Conservation (phyloP, 2,113 vertebrate species). For the Phoxinus phoxinus region DNA sequence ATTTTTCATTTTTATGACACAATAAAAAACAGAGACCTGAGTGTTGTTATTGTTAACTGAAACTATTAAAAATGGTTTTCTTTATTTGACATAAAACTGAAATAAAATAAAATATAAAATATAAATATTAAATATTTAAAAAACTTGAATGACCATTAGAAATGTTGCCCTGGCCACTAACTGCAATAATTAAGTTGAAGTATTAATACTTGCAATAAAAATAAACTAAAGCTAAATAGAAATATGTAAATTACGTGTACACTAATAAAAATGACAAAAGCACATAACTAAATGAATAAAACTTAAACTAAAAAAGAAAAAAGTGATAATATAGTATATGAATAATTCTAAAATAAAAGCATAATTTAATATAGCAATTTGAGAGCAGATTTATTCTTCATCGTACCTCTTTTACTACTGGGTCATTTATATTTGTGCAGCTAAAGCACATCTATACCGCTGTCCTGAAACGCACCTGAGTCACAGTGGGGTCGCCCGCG, state of each 20-base stretch:
- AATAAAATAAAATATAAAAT: neutral
- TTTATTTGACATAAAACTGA: neutral
- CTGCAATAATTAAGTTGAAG: neutral
- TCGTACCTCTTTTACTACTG: too few relatives aligned
- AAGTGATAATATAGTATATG: neutral
- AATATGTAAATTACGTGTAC: neutral
- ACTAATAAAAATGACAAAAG: neutral
- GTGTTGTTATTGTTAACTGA: neutral
- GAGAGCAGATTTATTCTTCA: neutral
- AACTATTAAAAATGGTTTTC: neutral
- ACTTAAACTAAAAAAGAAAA: neutral
- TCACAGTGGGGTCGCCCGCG: conserved; percentile 73
- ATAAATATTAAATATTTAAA: neutral
- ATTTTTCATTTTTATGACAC: too few relatives aligned
- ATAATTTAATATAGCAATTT: neutral
- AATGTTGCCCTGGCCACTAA: neutral
- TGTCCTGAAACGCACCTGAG: conserved; percentile 57
- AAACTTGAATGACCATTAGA: too few relatives aligned
- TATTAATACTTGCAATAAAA: neutral
- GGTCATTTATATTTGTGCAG: too few relatives aligned
- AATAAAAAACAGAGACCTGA: neutral
- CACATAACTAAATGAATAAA: neutral
- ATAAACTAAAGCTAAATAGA: neutral
- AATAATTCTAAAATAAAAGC: neutral
- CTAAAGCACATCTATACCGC: neutral